Percentiles rank a stretch among this genome's conserved stretches.
Conservation (phyloP, 2,888 invertebrate genomes). For the Cynaeus angustus region DNA sequence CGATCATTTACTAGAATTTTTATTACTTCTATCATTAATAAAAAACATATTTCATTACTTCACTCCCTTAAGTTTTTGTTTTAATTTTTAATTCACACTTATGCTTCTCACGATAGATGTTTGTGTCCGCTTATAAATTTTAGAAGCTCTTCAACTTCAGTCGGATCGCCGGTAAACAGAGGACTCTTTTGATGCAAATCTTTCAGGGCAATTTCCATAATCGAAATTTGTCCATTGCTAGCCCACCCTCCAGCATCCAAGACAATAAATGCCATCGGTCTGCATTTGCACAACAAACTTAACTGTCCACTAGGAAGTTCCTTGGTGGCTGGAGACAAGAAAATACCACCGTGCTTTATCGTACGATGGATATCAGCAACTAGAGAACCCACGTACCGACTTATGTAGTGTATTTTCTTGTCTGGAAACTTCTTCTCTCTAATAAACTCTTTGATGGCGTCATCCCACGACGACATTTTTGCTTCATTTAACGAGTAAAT, state of each 20-base stretch:
- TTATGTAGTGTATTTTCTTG: constrained; percentile 92
- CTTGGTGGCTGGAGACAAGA: constrained; percentile 96
- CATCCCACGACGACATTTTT: constrained; percentile 81
- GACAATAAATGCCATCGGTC: constrained; percentile 96
- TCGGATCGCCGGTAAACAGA: constrained; percentile 53
- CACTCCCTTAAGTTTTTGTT: too few relatives aligned
- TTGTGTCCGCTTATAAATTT: not conserved
- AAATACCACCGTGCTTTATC: constrained; percentile 98
- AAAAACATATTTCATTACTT: too few relatives aligned
- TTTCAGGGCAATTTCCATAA: constrained; percentile 90
- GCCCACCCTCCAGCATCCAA: constrained; percentile 94
- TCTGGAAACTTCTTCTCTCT: constrained; percentile 82
- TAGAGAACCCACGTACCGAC: constrained; percentile 99
- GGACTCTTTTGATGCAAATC: constrained; percentile 86
- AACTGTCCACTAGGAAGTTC: constrained; percentile 95
- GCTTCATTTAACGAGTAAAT: constrained; percentile 89
- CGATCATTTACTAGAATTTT: too few relatives aligned
- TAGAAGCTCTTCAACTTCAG: not conserved
- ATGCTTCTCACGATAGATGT: too few relatives aligned
- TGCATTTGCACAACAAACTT: constrained; percentile 96
- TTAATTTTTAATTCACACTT: too few relatives aligned
- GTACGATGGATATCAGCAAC: constrained; percentile 99
- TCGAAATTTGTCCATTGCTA: constrained; percentile 82
- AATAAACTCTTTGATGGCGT: constrained; percentile 85
- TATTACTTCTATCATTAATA: too few relatives aligned